A percentile compares a stretch with the other conserved stretches of the same genome.
phyloP scores from a whole-genome alignment of 2,113 vertebrate genomes.

The Hippopotamus amphibius region DNA sequence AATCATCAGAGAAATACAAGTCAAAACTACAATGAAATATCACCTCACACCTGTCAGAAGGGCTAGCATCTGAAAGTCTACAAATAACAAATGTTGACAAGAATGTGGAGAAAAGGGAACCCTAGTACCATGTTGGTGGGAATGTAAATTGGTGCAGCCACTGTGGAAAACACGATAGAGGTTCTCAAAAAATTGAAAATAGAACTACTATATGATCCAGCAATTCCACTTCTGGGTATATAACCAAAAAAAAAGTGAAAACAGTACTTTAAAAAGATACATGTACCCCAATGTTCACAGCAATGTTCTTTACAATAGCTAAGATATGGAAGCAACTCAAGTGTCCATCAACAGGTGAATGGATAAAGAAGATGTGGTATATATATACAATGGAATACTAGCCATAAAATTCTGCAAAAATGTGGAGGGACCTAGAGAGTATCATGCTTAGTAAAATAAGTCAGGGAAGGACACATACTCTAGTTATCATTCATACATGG shows the following conservation, averaged over 20 bases:
- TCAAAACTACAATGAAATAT: neutral
- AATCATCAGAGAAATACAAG: neutral
- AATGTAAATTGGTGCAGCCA: neutral
- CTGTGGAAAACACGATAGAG: neutral
- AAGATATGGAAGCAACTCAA: neutral
- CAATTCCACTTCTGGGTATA: neutral
- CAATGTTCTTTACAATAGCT: neutral
- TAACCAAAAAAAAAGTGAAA: neutral
- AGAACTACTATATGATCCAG: neutral
- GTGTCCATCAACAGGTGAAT: neutral
- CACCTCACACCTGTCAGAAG: neutral
- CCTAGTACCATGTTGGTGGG: neutral
- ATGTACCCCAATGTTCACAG: neutral
- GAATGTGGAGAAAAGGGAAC: neutral
- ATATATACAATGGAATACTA: neutral
- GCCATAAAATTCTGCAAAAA: neutral
- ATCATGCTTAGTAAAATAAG: neutral
- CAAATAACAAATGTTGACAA: neutral
- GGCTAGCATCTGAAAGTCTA: neutral
- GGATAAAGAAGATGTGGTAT: neutral
- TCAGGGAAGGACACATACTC: neutral
- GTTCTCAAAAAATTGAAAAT: neutral
- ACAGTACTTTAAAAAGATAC: neutral
- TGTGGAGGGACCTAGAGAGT: neutral
- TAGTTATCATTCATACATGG: neutral